phyloP scores from a whole-genome alignment of 1,140 invertebrate species.

The Theocolax elegans region DNA sequence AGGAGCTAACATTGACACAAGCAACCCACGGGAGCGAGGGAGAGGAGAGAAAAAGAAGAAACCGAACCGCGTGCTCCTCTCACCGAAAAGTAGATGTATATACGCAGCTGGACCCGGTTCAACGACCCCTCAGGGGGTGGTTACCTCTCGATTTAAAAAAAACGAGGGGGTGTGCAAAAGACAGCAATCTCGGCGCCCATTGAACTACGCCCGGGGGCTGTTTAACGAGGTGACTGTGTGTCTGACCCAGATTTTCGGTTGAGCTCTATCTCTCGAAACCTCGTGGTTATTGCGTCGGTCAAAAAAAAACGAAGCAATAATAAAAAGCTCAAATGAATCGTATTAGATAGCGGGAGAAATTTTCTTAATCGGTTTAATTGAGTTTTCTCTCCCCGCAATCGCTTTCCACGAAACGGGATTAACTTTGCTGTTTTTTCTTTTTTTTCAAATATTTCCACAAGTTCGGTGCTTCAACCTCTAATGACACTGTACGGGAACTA shows the following conservation, averaged over 20 bases:
- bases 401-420: too few relatives aligned
- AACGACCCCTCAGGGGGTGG: too few relatives aligned
- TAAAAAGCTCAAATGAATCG: not conserved
- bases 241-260: not conserved
- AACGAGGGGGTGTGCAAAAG: slow-evolving; percentile 45
- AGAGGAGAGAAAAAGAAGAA: not conserved
- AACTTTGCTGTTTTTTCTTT: too few relatives aligned
- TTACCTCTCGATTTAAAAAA: too few relatives aligned
- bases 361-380: slow-evolving; percentile 30
- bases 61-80: not conserved
- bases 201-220: slow-evolving; percentile 47
- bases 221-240: slow-evolving; percentile 45
- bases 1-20: slow-evolving; percentile 32
- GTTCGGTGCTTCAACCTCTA: too few relatives aligned
- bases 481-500: too few relatives aligned
- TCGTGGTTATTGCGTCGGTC: too few relatives aligned
- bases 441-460: too few relatives aligned
- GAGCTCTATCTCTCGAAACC: slow-evolving; percentile 13
- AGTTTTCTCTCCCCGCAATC: not conserved
- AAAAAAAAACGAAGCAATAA: not conserved
- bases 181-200: slow-evolving; percentile 47
- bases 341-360: not conserved
- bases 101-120: too few relatives aligned
- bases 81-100: too few relatives aligned
- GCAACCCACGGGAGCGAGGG: too few relatives aligned